Percentiles rank a stretch among this genome's conserved stretches.
phyloP scores from a whole-genome alignment of 2,113 vertebrate species.

The Pterocles gutturalis region DNA sequence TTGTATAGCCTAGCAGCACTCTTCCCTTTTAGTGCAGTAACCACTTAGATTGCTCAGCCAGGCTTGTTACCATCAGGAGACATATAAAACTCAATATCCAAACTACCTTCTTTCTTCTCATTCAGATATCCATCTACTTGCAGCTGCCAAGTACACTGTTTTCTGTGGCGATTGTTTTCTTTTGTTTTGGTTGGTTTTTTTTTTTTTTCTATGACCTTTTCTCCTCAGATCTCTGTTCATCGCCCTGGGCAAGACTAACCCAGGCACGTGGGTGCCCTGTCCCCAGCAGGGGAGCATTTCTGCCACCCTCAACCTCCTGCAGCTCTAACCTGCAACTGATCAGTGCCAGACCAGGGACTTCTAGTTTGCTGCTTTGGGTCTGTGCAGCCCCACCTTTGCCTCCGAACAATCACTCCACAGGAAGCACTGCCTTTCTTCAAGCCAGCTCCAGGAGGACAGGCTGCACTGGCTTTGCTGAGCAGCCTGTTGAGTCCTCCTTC shows the following conservation, averaged over 20 bases:
- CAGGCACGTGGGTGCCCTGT: neutral
- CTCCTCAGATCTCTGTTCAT: neutral
- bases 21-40: neutral
- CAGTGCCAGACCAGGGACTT: neutral
- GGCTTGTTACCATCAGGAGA: neutral
- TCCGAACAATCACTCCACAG: neutral
- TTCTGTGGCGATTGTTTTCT: neutral
- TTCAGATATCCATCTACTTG: neutral
- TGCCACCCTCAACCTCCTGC: neutral
- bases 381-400: neutral
- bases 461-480: neutral
- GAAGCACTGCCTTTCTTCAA: neutral
- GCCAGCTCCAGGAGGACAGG: neutral
- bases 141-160: neutral
- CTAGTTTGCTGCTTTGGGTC: neutral
- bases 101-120: neutral
- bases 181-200: neutral
- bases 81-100: neutral
- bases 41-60: neutral
- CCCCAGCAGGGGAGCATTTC: fast-evolving
- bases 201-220: neutral
- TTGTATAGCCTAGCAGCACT: neutral
- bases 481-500: neutral
- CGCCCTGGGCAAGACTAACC: neutral
- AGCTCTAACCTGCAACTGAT: neutral